Percentiles rank a stretch among this genome's conserved stretches.
phyloP scores from a whole-genome alignment of 2,797 vertebrate species.

The Falco columbarius region DNA sequence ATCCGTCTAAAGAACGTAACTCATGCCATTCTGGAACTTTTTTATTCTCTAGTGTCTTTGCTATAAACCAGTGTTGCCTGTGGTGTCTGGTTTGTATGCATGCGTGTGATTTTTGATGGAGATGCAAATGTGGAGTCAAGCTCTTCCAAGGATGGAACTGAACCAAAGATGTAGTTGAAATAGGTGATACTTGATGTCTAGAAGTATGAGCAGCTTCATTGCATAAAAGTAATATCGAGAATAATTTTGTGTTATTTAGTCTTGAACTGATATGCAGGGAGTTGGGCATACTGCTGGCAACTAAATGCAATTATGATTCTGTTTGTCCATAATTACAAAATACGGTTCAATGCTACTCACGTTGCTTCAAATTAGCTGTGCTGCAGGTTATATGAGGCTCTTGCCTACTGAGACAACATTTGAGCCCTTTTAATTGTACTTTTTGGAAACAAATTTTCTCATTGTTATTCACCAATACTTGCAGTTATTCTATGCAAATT shows the following conservation, averaged over 20 bases:
- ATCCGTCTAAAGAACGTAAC: neutral
- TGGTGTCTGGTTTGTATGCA: no score
- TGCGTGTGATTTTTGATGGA: fast-evolving
- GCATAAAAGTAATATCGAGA: neutral
- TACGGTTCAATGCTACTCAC: neutral
- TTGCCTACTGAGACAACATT: neutral
- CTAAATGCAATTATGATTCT: neutral
- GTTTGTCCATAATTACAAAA: neutral
- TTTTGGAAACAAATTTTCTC: neutral
- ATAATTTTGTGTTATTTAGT: fast-evolving
- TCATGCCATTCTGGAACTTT: neutral
- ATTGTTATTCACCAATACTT: neutral
- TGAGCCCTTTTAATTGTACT: neutral
- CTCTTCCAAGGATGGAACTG: neutral
- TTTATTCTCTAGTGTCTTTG: neutral
- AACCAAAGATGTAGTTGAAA: neutral
- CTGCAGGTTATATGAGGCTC: neutral
- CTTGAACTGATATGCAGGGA: neutral
- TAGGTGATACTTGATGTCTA: neutral
- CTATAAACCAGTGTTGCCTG: no score
- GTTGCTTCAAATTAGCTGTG: neutral
- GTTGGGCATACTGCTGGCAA: neutral
- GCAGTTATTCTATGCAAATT: neutral
- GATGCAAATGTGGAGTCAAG: neutral
- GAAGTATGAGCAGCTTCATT: neutral